phyloP scores from a whole-genome alignment of 23 tunicate genomes.

The Diplosoma virens region DNA sequence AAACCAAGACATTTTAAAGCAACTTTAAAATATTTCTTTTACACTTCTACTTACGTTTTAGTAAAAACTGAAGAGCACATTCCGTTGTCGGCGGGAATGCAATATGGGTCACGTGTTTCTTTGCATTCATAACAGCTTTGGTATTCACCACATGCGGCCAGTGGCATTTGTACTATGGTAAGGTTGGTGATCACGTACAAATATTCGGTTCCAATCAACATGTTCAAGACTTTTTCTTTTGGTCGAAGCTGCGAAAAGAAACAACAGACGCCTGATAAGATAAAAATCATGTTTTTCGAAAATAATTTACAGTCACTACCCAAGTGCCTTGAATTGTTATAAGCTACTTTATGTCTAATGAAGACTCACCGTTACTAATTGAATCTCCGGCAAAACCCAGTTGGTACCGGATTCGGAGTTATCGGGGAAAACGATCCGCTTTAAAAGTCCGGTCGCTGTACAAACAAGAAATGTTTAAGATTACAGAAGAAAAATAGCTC shows the following conservation, averaged over 20 bases:
- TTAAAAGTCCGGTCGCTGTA: conserved; percentile 5
- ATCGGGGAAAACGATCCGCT: neutral
- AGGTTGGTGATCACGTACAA: conserved; percentile 44
- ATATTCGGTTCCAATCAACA: conserved; percentile 30
- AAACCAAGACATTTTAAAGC: too few species aligned
- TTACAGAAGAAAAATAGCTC: too few species aligned
- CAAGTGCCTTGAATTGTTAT: too few species aligned
- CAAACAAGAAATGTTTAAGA: neutral
- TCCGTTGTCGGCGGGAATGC: conserved; percentile 13
- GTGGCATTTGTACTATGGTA: conserved; percentile 39
- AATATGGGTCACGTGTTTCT: conserved; percentile 55
- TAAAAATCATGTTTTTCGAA: too few species aligned
- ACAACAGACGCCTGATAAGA: too few species aligned
- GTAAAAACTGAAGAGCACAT: conserved; percentile 14
- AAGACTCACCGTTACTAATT: conserved; percentile 9
- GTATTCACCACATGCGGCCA: conserved; percentile 44
- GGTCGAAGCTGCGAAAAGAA: conserved; percentile 6
- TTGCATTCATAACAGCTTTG: conserved; percentile 41
- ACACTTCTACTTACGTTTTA: neutral
- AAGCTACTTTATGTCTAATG: too few species aligned
- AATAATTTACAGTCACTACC: too few species aligned
- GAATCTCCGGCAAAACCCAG: conserved; percentile 19
- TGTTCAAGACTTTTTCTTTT: neutral
- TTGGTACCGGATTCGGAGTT: neutral
- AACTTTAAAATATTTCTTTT: too few species aligned